A percentile compares a stretch with the other conserved stretches of the same genome.
These are phyloP conservation scores for Eristalis pertinax DNA, from an alignment of 2,888 invertebrate species.

Conservation along the genomic window DNA sequence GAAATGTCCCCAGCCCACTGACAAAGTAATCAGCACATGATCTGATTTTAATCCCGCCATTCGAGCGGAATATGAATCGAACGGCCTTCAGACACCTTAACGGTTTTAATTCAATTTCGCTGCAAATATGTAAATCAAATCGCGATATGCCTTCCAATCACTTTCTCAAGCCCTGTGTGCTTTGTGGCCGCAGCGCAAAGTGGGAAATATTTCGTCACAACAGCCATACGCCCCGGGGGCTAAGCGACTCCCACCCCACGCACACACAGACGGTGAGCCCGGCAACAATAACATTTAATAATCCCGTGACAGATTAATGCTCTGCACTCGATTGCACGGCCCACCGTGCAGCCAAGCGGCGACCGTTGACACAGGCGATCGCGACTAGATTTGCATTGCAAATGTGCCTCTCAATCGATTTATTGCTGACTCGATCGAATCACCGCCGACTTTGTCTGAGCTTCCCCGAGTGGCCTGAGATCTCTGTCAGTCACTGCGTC, in stretches of 20 bases:
- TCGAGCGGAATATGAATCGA: background rate
- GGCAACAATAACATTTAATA: background rate
- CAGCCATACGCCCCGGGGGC: background rate
- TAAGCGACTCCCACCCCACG: background rate
- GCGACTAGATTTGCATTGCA: background rate
- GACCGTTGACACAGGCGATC: background rate
- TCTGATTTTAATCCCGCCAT: background rate
- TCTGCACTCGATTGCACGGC: background rate
- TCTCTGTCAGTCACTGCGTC: background rate
- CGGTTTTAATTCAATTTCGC: conserved; percentile 21
- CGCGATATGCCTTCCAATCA: background rate
- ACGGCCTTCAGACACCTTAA: conserved; percentile 40
- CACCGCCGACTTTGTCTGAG: background rate
- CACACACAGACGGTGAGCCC: background rate
- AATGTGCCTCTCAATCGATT: background rate
- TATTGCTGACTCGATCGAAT: background rate
- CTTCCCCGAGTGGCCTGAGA: background rate
- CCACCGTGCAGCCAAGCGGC: background rate
- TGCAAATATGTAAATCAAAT: background rate
- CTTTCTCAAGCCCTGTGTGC: background rate
- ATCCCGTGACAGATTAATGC: background rate
- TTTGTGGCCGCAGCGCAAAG: background rate
- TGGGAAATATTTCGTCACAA: background rate
- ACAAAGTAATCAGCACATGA: background rate
- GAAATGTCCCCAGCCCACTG: background rate